Conservation (phyloP, 1,140 invertebrate species). For the Procambarus virginalis region DNA sequence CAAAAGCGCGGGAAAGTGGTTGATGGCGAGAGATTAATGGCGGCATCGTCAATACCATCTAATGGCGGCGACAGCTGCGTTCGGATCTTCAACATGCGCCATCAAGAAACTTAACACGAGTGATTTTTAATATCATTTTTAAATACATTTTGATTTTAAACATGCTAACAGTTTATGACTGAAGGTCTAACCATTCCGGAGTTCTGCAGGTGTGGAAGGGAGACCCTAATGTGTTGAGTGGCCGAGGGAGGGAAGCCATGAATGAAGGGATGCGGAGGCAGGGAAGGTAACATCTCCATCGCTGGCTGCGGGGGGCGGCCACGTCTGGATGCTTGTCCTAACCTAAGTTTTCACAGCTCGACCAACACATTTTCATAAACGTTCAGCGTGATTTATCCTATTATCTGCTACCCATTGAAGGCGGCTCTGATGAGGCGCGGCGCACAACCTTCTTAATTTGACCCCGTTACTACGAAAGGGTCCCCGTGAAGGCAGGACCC, state of each 20-base stretch:
- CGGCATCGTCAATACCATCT: conserved; percentile 65
- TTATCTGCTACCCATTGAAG: conserved; percentile 58
- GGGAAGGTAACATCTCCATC: conserved; percentile 57
- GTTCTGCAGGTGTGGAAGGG: too few relatives aligned
- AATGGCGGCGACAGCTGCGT: conserved; percentile 65
- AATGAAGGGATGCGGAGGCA: conserved; percentile 20
- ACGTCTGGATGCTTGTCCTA: conserved; percentile 45
- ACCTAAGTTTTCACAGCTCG: conserved; percentile 58
- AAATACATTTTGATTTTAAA: too few relatives aligned
- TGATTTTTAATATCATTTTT: not conserved
- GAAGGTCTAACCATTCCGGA: too few relatives aligned
- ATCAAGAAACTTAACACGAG: not conserved
- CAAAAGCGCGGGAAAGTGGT: conserved; percentile 67
- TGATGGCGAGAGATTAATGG: conserved; percentile 66
- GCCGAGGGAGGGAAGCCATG: not conserved
- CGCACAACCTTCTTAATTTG: conserved; percentile 10
- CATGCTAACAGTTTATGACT: too few relatives aligned
- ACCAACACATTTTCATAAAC: conserved; percentile 65
- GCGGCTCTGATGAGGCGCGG: not conserved
- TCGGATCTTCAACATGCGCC: not conserved
- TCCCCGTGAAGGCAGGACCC: too few relatives aligned
- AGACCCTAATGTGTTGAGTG: too few relatives aligned
- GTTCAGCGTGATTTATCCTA: conserved; percentile 63
- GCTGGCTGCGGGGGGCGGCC: conserved; percentile 30
- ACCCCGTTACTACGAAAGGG: not conserved